phyloP scores from a whole-genome alignment of 2,797 vertebrate species.

The Eupleurogrammus muticus region DNA sequence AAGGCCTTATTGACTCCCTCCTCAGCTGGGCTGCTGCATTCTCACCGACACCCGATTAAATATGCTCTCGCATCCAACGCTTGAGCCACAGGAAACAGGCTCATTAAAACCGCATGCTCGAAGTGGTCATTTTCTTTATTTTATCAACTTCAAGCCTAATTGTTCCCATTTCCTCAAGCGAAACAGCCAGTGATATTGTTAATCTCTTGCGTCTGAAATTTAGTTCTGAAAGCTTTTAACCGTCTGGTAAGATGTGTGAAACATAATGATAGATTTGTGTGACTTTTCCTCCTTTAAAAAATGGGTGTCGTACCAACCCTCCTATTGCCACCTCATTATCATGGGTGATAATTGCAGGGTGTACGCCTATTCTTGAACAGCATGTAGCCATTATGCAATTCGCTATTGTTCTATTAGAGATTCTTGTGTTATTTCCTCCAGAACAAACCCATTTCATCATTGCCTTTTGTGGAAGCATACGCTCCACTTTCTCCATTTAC shows the following conservation, averaged over 20 bases:
- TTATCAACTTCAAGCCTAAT: conserved; percentile 52
- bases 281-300: conserved; percentile 33
- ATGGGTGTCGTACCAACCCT: conserved; percentile 15
- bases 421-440: conserved; percentile 59
- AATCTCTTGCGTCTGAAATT: conserved; percentile 1
- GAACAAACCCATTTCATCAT: conserved; percentile 63
- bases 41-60: conserved; percentile 10
- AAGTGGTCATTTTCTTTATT: conserved; percentile 56
- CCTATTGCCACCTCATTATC: conserved; percentile 47
- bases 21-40: conserved; percentile 10
- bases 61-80: conserved; percentile 11
- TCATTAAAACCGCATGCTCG: background rate
- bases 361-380: conserved; percentile 50
- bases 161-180: conserved; percentile 41
- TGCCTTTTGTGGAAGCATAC: conserved; percentile 46
- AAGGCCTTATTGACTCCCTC: conserved; percentile 41
- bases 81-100: conserved; percentile 19
- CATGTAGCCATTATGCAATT: conserved; percentile 51
- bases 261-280: conserved; percentile 21
- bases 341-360: conserved; percentile 47
- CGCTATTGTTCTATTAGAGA: conserved; percentile 53
- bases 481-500: conserved; percentile 54
- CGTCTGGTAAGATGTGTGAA: conserved; percentile 18
- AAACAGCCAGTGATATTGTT: conserved; percentile 33
- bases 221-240: conserved; percentile 11